A percentile compares a stretch with the other conserved stretches of the same genome.
Evolutionary conservation across 2,888 invertebrate species (phyloP).

Genomic region (Urechis unicinctus): DNA sequence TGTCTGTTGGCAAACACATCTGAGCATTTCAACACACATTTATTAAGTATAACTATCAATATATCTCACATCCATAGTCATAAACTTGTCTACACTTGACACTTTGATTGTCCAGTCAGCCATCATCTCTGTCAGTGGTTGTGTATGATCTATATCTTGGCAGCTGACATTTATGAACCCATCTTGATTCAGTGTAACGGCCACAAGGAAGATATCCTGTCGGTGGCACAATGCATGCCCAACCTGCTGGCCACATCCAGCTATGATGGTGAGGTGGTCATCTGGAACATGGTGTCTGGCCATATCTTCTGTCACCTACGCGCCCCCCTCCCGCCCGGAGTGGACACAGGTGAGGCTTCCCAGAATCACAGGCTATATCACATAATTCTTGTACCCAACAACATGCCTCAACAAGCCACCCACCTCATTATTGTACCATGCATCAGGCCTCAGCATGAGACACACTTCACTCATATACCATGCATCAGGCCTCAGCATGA

Average conservation of each 20-base stretch:
- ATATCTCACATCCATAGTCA: not conserved
- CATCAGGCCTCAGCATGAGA: too few species aligned
- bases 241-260: constrained; percentile 50
- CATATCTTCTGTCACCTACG: constrained; percentile 48
- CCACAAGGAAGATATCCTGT: constrained; percentile 48
- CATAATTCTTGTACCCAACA: too few species aligned
- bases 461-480: too few species aligned
- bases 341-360: not conserved
- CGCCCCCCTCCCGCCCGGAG: constrained; percentile 23
- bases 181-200: constrained; percentile 42
- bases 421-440: not conserved
- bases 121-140: too few species aligned
- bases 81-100: too few species aligned
- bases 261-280: constrained; percentile 49
- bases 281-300: constrained; percentile 51
- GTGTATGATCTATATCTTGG: too few species aligned
- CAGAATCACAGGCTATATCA: too few species aligned
- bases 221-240: constrained; percentile 45
- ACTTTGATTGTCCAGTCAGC: too few species aligned
- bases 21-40: not conserved
- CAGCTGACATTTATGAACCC: too few species aligned
- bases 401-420: not conserved
- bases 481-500: too few species aligned
- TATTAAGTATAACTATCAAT: too few species aligned
- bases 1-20: not conserved